Conservation (phyloP, 2,888 invertebrate species). For the Cephus pygmeus region DNA sequence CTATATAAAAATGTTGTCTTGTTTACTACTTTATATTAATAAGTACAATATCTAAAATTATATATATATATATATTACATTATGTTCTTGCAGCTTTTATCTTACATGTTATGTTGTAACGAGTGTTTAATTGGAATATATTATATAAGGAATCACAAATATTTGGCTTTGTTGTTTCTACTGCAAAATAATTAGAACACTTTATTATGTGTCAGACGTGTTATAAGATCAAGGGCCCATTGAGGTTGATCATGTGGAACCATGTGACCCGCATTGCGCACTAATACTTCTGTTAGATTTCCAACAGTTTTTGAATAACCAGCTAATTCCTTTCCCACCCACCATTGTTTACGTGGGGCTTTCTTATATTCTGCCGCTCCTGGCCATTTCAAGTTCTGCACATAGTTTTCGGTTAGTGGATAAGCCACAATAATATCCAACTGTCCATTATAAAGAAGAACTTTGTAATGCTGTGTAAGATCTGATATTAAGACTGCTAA, state of each 20-base stretch:
- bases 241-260: conserved; percentile 67
- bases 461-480: conserved; percentile 75
- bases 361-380: conserved; percentile 63
- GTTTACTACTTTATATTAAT: neutral
- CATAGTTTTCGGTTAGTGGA: conserved; percentile 83
- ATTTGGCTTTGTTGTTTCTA: neutral
- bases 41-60: neutral
- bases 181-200: neutral
- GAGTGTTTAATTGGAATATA: neutral
- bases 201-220: conserved; percentile 58
- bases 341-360: conserved; percentile 63
- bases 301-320: conserved; percentile 63
- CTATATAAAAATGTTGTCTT: neutral
- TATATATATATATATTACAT: neutral
- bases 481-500: conserved; percentile 80
- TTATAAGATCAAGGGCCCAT: conserved; percentile 66
- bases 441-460: conserved; percentile 90
- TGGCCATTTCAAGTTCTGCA: conserved; percentile 70
- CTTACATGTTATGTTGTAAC: neutral
- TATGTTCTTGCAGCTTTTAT: neutral
- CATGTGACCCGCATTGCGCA: conserved; percentile 68
- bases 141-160: neutral
- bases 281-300: conserved; percentile 63
- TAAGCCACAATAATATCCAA: conserved; percentile 92
- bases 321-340: conserved; percentile 60